These are phyloP conservation scores for Oenanthe oenanthe DNA, from an alignment of 2,113 vertebrate genomes.

Conservation along the genomic window DNA sequence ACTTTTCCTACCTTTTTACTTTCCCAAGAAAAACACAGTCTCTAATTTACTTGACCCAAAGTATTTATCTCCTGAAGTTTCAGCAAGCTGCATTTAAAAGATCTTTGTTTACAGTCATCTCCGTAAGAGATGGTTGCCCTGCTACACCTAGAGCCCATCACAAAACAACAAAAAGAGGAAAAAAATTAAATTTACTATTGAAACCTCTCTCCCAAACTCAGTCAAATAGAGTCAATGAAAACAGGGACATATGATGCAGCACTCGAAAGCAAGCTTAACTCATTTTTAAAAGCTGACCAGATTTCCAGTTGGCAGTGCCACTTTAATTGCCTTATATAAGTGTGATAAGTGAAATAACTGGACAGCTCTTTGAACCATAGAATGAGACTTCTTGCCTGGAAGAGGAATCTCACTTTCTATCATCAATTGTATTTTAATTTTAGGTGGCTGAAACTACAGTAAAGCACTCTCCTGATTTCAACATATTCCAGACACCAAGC, in stretches of 20 bases:
- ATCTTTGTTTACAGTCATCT: neutral
- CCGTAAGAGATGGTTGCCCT: neutral
- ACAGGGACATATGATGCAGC: neutral
- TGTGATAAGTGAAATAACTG: neutral
- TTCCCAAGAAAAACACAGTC: neutral
- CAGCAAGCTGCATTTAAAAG: neutral
- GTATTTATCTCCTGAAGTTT: neutral
- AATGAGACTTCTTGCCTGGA: neutral
- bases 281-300: neutral
- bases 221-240: neutral
- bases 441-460: neutral
- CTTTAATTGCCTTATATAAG: neutral
- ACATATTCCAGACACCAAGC: neutral
- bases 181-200: neutral
- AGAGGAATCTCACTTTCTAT: conserved; percentile 8
- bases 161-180: neutral
- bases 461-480: neutral
- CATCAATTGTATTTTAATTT: conserved; percentile 26
- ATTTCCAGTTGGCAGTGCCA: neutral
- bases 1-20: neutral
- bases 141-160: accelerated
- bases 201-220: neutral
- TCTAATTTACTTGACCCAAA: neutral
- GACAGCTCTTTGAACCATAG: neutral
- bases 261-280: neutral